phyloP scores from a whole-genome alignment of 2,797 vertebrate genomes.

The Enteromius trimaculatus region DNA sequence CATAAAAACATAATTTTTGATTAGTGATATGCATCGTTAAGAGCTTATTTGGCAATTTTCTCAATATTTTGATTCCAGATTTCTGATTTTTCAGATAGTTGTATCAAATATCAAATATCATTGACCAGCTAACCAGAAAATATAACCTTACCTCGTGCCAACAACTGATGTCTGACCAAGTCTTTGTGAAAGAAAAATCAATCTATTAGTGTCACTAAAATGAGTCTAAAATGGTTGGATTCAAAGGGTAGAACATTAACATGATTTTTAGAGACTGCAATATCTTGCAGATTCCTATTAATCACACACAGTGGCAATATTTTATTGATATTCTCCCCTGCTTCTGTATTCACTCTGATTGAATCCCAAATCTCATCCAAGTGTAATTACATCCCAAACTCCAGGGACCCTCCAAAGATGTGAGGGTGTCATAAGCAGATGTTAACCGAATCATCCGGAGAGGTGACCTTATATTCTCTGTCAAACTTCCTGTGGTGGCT shows the following conservation, averaged over 20 bases:
- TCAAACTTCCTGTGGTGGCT: slow-evolving; percentile 30
- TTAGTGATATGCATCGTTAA: too few species aligned
- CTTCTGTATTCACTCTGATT: slow-evolving; percentile 37
- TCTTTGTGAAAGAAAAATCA: not conserved
- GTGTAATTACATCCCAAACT: slow-evolving; percentile 25
- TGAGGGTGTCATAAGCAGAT: slow-evolving; percentile 45
- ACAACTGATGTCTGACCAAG: not conserved
- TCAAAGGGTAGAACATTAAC: slow-evolving; percentile 10
- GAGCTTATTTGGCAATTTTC: too few species aligned
- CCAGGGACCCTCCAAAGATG: slow-evolving; percentile 31
- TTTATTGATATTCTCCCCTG: slow-evolving; percentile 42
- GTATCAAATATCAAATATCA: too few species aligned
- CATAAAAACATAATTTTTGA: too few species aligned
- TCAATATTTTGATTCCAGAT: too few species aligned
- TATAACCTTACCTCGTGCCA: not conserved
- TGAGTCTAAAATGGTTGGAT: not conserved
- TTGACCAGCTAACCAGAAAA: not conserved
- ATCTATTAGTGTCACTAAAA: not conserved
- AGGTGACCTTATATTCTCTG: slow-evolving; percentile 49
- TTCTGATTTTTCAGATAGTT: too few species aligned
- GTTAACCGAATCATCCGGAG: slow-evolving; percentile 41
- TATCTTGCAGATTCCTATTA: slow-evolving; percentile 17
- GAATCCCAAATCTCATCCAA: slow-evolving; percentile 39
- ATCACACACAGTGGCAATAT: slow-evolving; percentile 18
- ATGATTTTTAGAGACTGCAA: not conserved